Percentiles rank a stretch among this genome's conserved stretches.
These are phyloP conservation scores for Tylochromis polylepis DNA, from an alignment of 2,113 vertebrate genomes.

Conservation along the genomic window DNA sequence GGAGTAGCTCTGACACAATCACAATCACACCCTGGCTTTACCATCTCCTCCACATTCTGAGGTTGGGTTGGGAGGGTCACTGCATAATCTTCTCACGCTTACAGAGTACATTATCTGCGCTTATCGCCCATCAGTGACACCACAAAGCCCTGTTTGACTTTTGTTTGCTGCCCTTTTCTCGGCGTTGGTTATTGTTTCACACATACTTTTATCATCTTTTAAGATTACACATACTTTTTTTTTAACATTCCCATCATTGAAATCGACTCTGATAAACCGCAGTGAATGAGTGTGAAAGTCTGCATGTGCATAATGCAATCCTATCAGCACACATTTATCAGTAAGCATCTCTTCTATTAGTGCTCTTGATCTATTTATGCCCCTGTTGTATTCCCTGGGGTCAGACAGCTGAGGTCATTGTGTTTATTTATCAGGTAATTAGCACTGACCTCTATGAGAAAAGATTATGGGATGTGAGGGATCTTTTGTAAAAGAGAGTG, in stretches of 20 bases:
- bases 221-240: not conserved
- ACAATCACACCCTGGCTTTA: not conserved
- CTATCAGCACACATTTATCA: not conserved
- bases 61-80: not conserved
- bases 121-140: not conserved
- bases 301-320: not conserved
- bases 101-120: not conserved
- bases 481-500: not conserved
- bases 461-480: not conserved
- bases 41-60: not conserved
- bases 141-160: not conserved
- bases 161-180: not conserved
- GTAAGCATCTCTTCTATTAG: not conserved
- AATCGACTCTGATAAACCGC: not conserved
- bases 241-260: not conserved
- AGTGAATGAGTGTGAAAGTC: not conserved
- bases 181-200: not conserved
- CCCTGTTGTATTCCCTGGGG: not conserved
- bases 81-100: not conserved
- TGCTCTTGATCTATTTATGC: not conserved
- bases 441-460: not conserved
- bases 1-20: not conserved
- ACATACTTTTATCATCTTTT: not conserved
- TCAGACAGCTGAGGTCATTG: not conserved
- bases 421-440: constrained; percentile 17